Evolutionary conservation across 2,113 vertebrate species (phyloP).

Genomic region (Chascanopsetta lugubris): DNA sequence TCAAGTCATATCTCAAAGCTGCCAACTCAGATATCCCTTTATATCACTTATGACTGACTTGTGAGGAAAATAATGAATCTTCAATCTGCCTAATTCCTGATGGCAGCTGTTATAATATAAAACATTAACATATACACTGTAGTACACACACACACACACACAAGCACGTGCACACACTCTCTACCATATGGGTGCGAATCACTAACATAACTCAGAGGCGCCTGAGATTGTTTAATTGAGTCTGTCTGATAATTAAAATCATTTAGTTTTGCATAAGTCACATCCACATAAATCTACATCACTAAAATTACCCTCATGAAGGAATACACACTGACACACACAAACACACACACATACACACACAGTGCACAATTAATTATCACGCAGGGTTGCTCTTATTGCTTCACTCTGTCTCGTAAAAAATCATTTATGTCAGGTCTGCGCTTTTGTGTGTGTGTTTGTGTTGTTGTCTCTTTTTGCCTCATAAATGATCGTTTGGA

Average conservation of each 20-base stretch:
- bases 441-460: constrained; percentile 61
- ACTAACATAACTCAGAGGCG: constrained; percentile 41
- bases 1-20: not conserved
- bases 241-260: constrained; percentile 74
- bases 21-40: constrained; percentile 7
- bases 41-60: too few species aligned
- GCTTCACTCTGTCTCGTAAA: constrained; percentile 71
- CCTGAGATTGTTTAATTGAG: constrained; percentile 57
- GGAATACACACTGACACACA: constrained; percentile 7
- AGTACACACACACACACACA: constrained; percentile 3
- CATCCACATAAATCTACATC: constrained; percentile 73
- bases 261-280: constrained; percentile 70
- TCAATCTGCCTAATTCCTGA: not conserved
- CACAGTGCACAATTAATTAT: constrained; percentile 69
- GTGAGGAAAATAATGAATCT: not conserved
- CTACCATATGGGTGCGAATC: constrained; percentile 8
- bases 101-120: not conserved
- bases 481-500: constrained; percentile 67
- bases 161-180: not conserved
- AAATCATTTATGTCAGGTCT: constrained; percentile 74
- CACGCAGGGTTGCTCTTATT: constrained; percentile 72
- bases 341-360: constrained; percentile 16
- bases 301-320: constrained; percentile 39
- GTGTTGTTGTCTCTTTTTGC: constrained; percentile 65
- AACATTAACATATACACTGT: not conserved